These are phyloP conservation scores for Heliconius ismenius DNA, from an alignment of 2,888 invertebrate genomes.

Conservation along the genomic window DNA sequence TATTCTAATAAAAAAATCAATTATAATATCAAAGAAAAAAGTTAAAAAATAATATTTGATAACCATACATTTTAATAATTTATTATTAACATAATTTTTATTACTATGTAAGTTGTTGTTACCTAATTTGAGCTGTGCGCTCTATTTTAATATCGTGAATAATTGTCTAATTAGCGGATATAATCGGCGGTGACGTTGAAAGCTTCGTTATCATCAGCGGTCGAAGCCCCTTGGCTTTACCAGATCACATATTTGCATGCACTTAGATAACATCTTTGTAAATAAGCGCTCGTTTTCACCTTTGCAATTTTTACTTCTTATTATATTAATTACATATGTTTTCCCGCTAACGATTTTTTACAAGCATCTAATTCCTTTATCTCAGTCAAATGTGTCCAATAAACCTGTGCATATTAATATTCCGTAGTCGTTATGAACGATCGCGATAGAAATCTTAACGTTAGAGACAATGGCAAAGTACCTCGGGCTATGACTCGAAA, in stretches of 20 bases:
- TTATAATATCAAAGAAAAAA: neutral
- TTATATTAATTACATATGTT: neutral
- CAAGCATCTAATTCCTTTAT: slow-evolving; percentile 6
- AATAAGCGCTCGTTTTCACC: slow-evolving; percentile 50
- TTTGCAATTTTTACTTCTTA: slow-evolving; percentile 39
- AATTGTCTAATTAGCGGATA: slow-evolving; percentile 51
- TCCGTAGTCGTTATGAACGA: slow-evolving; percentile 58
- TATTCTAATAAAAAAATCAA: neutral
- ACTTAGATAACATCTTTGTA: slow-evolving; percentile 69
- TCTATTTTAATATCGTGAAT: slow-evolving; percentile 8
- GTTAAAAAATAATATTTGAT: neutral
- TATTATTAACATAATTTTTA: neutral
- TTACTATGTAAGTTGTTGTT: neutral
- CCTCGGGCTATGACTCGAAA: slow-evolving; percentile 60
- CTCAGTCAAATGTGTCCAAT: slow-evolving; percentile 27
- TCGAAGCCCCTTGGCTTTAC: slow-evolving; percentile 72
- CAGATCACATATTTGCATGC: slow-evolving; percentile 69
- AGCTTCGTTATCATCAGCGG: slow-evolving; percentile 60
- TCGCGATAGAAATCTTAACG: slow-evolving; percentile 65
- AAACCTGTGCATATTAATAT: slow-evolving; percentile 59
- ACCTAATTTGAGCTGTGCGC: slow-evolving; percentile 6
- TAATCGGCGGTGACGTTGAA: slow-evolving; percentile 47
- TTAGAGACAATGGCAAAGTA: slow-evolving; percentile 60
- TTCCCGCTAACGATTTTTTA: neutral
- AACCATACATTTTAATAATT: neutral